A percentile compares a stretch with the other conserved stretches of the same genome.
These are phyloP conservation scores for Aphis craccivora DNA, from an alignment of 1,140 invertebrate species.

Conservation along the genomic window DNA sequence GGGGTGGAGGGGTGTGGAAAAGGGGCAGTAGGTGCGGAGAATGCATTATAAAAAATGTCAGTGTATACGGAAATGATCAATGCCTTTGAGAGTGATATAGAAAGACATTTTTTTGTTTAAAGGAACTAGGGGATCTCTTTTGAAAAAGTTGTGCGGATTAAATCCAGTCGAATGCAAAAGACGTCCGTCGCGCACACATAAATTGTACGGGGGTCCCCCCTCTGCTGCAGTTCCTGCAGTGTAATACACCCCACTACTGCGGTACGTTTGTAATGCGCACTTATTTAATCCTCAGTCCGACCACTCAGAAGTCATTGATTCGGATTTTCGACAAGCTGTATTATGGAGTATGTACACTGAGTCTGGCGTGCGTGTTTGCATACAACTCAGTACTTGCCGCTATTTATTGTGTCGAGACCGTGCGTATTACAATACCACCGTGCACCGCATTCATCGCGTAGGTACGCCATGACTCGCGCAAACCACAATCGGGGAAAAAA, in stretches of 20 bases:
- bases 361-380: slow-evolving; percentile 22
- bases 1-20: neutral
- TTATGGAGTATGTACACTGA: neutral
- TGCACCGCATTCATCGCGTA: neutral
- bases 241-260: neutral
- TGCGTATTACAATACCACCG: neutral
- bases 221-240: neutral
- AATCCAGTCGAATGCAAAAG: neutral
- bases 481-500: neutral
- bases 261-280: neutral
- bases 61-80: neutral
- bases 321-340: slow-evolving; percentile 21
- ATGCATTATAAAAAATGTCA: neutral
- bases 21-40: neutral
- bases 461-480: neutral
- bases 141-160: slow-evolving; percentile 1
- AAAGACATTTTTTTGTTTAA: neutral
- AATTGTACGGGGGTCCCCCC: neutral
- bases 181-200: neutral
- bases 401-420: neutral
- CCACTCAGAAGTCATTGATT: slow-evolving; percentile 9
- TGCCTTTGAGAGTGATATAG: neutral
- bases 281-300: neutral
- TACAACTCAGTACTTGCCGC: slow-evolving; percentile 14
- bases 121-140: neutral